Conservation (phyloP, 2,797 vertebrate species). For the Parauchenoglanis ngamensis region DNA sequence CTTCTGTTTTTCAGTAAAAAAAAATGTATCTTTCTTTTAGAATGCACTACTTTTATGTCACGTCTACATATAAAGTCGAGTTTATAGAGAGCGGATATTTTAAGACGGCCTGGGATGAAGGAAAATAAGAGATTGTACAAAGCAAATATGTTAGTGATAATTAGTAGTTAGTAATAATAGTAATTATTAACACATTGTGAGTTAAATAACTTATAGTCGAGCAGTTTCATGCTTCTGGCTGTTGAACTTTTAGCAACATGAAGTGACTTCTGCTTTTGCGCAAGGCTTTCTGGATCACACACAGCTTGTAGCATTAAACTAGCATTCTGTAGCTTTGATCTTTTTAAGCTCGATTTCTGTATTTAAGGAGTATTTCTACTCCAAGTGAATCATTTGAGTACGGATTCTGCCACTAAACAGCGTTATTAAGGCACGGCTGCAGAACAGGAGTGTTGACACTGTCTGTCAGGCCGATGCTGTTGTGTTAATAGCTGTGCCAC, state of each 20-base stretch:
- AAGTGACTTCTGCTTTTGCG: conserved; percentile 4
- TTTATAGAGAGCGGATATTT: too few species aligned
- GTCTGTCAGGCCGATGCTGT: not conserved
- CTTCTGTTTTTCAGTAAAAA: not conserved
- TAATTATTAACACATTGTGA: too few species aligned
- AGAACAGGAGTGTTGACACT: too few species aligned
- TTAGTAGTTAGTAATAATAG: too few species aligned
- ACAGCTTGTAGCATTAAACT: not conserved
- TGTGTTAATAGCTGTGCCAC: conserved; percentile 15
- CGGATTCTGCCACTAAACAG: not conserved
- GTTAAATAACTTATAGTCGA: not conserved
- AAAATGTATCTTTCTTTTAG: not conserved
- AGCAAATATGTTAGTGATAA: too few species aligned
- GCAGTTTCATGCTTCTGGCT: not conserved
- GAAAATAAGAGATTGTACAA: not conserved
- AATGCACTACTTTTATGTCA: not conserved
- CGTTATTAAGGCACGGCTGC: not conserved
- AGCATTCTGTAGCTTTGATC: not conserved
- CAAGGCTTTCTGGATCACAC: not conserved
- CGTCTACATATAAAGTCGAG: rapidly evolving
- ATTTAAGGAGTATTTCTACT: not conserved
- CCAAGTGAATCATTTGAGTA: not conserved
- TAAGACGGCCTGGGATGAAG: not conserved
- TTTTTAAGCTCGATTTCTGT: not conserved
- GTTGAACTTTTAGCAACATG: not conserved